Conservation (phyloP, 1,140 invertebrate species). For the Mamestra configurata region DNA sequence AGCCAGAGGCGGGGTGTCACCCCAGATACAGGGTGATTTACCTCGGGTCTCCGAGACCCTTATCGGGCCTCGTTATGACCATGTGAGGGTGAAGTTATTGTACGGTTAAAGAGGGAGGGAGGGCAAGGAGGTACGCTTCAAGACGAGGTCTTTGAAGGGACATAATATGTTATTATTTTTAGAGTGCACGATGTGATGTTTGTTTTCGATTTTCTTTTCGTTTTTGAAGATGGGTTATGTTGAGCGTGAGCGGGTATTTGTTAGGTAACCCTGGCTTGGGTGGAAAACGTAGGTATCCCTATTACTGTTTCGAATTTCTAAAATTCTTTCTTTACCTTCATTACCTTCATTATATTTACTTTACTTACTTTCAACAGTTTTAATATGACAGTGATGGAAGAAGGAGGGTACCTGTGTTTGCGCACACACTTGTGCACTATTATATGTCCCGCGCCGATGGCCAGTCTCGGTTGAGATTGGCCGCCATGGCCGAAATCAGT, state of each 20-base stretch:
- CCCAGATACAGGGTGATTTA: conserved; percentile 81
- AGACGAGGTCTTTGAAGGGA: conserved; percentile 76
- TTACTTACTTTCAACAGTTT: too few relatives aligned
- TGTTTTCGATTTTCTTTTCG: conserved; percentile 62
- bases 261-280: neutral
- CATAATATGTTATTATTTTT: conserved; percentile 76
- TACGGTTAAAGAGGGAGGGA: conserved; percentile 62
- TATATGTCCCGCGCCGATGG: too few relatives aligned
- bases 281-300: neutral
- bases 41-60: conserved; percentile 80
- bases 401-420: too few relatives aligned
- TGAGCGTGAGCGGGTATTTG: neutral
- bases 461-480: too few relatives aligned
- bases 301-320: neutral
- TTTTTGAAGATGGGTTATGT: conserved; percentile 2
- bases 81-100: conserved; percentile 85
- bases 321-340: neutral
- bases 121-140: conserved; percentile 63
- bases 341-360: too few relatives aligned
- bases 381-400: too few relatives aligned
- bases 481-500: too few relatives aligned
- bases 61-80: conserved; percentile 86
- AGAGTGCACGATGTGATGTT: conserved; percentile 57
- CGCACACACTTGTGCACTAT: too few relatives aligned
- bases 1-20: conserved; percentile 69